Evolutionary conservation across 1,140 invertebrate genomes (phyloP).

Genomic region (Carposina sasakii): DNA sequence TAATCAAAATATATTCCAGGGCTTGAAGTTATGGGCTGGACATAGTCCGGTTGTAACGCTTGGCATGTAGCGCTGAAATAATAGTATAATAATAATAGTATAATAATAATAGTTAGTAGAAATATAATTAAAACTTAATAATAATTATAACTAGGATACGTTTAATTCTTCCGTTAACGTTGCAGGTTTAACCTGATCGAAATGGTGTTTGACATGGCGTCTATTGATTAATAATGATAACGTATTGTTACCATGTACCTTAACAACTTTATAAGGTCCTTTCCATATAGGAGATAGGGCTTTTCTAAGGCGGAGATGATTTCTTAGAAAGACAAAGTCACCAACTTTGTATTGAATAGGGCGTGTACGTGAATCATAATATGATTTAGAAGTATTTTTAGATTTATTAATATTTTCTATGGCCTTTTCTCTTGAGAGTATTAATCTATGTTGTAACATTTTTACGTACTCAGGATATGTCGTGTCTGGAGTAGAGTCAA

Average conservation of each 20-base stretch:
- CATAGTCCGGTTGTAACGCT: no score
- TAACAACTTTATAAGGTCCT: constrained; percentile 14
- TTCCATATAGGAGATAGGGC: constrained; percentile 13
- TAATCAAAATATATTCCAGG: no score
- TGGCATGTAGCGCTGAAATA: no score
- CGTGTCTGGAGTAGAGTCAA: not conserved
- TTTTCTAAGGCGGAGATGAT: constrained; percentile 5
- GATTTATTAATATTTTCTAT: constrained; percentile 7
- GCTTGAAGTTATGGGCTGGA: no score
- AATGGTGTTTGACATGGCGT: constrained; percentile 12
- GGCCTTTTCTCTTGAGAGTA: constrained; percentile 7
- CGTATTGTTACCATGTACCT: constrained; percentile 14
- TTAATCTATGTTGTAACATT: constrained; percentile 7
- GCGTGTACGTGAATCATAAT: constrained; percentile 11
- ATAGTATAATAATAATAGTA: no score
- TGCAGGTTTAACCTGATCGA: constrained; percentile 11
- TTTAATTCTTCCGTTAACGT: no score
- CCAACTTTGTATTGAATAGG: constrained; percentile 11
- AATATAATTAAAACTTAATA: no score
- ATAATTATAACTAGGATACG: no score
- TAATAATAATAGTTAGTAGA: no score
- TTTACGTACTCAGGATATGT: constrained; percentile 14
- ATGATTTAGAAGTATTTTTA: constrained; percentile 15
- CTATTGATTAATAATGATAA: constrained; percentile 11
- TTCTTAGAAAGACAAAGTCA: constrained; percentile 7